A percentile compares a stretch with the other conserved stretches of the same genome.
Evolutionary conservation across 2,797 vertebrate species (phyloP).

Genomic region (Eremophila alpestris): DNA sequence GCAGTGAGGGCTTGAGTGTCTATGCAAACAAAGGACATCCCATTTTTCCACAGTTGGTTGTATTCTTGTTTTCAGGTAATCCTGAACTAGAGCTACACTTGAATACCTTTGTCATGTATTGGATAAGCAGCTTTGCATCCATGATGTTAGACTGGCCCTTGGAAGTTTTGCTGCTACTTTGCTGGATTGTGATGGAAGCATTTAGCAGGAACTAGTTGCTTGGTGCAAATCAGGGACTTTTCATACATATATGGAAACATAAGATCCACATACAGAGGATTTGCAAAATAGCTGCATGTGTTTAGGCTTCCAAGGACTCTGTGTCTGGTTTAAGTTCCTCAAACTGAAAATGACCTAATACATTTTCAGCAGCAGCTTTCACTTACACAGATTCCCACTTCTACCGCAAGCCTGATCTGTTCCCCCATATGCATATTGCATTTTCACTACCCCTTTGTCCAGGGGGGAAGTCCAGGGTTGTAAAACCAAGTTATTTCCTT

Average conservation of each 20-base stretch:
- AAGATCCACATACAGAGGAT: background rate
- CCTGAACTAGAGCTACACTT: background rate
- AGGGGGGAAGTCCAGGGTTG: background rate
- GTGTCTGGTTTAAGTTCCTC: background rate
- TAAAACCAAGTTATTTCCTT: background rate
- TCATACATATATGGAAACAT: background rate
- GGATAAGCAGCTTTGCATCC: background rate
- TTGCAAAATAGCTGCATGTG: background rate
- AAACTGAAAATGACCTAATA: background rate
- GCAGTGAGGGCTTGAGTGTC: background rate
- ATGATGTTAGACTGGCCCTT: background rate
- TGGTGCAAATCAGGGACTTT: background rate
- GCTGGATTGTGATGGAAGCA: background rate
- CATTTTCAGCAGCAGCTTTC: background rate
- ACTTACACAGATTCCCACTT: background rate
- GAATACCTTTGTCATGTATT: background rate
- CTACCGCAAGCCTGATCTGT: background rate
- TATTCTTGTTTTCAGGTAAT: background rate
- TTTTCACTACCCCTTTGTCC: background rate
- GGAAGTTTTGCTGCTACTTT: background rate
- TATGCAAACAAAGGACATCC: background rate
- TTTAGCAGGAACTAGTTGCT: background rate
- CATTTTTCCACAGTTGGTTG: background rate
- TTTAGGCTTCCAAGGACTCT: background rate
- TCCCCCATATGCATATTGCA: rapidly evolving